These are phyloP conservation scores for Lynx canadensis DNA, from an alignment of 2,113 vertebrate species.

Conservation along the genomic window DNA sequence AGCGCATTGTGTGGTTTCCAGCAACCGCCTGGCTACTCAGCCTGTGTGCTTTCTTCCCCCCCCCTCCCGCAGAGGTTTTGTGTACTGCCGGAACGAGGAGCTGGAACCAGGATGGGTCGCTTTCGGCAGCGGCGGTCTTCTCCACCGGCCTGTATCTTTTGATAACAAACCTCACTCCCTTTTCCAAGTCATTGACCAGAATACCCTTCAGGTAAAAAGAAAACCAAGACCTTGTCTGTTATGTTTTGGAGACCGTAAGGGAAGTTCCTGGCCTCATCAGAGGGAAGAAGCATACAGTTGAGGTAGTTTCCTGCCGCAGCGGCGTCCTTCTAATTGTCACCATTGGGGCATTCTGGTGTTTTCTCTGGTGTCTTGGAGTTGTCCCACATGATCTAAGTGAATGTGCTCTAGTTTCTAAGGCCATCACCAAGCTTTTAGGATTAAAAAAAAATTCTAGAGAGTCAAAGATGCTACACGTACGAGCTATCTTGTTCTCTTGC, in stretches of 20 bases:
- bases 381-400: neutral
- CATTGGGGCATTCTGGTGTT: neutral
- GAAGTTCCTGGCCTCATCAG: neutral
- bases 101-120: conserved; percentile 97
- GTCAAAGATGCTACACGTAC: neutral
- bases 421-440: neutral
- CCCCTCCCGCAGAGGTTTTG: conserved; percentile 91
- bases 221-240: neutral
- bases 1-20: neutral
- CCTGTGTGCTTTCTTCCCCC: neutral
- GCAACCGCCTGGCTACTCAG: too few relatives aligned
- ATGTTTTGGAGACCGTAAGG: neutral
- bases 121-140: conserved; percentile 90
- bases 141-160: conserved; percentile 96
- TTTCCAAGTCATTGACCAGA: conserved; percentile 97
- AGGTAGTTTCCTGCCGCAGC: neutral
- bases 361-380: neutral
- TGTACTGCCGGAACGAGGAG: conserved; percentile 98
- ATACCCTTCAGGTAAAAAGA: conserved; percentile 95
- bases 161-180: conserved; percentile 98
- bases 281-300: neutral
- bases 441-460: neutral
- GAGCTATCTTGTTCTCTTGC: neutral
- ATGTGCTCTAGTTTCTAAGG: conserved; percentile 11
- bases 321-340: neutral